phyloP scores from a whole-genome alignment of 2,888 invertebrate species.

The Emesis furor region DNA sequence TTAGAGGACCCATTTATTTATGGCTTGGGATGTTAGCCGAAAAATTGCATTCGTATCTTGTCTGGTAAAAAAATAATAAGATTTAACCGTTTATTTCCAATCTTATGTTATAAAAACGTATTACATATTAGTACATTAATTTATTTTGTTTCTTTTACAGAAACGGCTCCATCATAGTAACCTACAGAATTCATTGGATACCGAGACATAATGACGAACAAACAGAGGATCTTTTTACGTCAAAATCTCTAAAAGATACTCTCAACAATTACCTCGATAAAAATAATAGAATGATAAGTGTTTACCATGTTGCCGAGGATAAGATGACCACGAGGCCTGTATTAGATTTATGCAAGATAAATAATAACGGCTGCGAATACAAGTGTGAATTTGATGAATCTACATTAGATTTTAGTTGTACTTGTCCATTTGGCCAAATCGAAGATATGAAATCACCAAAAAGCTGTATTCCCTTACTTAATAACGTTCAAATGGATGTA shows the following conservation, averaged over 20 bases:
- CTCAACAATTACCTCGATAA: constrained; percentile 88
- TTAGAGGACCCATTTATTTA: too few species aligned
- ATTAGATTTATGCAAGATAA: constrained; percentile 93
- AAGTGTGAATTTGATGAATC: constrained; percentile 93
- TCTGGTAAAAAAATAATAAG: too few species aligned
- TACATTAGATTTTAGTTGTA: constrained; percentile 93
- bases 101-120: too few species aligned
- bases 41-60: too few species aligned
- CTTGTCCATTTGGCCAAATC: constrained; percentile 92
- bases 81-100: too few species aligned
- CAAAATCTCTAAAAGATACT: constrained; percentile 86
- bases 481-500: constrained; percentile 72
- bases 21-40: too few species aligned
- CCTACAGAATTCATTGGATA: constrained; percentile 94
- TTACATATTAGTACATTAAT: too few species aligned
- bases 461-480: constrained; percentile 85
- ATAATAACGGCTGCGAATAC: constrained; percentile 93
- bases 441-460: constrained; percentile 85
- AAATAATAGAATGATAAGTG: constrained; percentile 90
- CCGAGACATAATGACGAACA: constrained; percentile 88
- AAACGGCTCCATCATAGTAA: constrained; percentile 93
- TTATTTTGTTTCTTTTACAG: constrained; percentile 83
- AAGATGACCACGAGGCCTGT: constrained; percentile 86
- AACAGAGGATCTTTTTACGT: constrained; percentile 89
- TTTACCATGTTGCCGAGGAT: constrained; percentile 90